Evolutionary conservation across 2,888 invertebrate species (phyloP).

Genomic region (Heliconius charithonia): DNA sequence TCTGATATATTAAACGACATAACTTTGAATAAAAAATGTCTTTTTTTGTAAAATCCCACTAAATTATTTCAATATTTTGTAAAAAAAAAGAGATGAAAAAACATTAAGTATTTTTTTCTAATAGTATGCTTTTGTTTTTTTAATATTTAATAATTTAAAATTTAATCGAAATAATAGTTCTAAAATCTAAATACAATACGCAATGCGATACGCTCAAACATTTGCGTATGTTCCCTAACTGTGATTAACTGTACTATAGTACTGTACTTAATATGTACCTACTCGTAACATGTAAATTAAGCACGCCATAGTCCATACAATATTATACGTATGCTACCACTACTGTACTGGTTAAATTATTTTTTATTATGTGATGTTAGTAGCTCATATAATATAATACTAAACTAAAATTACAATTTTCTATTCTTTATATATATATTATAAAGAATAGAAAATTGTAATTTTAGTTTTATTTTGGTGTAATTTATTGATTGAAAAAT

Average conservation of each 20-base stretch:
- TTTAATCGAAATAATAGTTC: not conserved
- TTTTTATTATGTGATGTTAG: not conserved
- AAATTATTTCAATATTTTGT: too few species aligned
- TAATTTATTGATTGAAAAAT: too few species aligned
- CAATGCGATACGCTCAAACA: not conserved
- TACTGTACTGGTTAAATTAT: not conserved
- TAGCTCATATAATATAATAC: not conserved
- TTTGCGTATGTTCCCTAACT: not conserved
- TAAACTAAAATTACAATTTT: too few species aligned
- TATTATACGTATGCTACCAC: not conserved
- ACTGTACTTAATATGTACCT: not conserved
- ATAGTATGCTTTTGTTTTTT: too few species aligned
- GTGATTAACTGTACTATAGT: conserved; percentile 4
- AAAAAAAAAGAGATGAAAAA: too few species aligned
- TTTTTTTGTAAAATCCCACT: too few species aligned
- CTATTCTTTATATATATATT: not conserved
- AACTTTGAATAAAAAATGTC: too few species aligned
- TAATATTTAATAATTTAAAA: too few species aligned
- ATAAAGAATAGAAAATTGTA: not conserved
- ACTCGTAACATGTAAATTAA: conserved; percentile 2
- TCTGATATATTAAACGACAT: too few species aligned
- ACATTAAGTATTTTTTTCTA: too few species aligned
- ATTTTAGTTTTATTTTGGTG: too few species aligned
- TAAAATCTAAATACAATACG: not conserved
- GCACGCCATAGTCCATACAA: not conserved